phyloP scores from a whole-genome alignment of 1,140 invertebrate species.

The Battus philenor region DNA sequence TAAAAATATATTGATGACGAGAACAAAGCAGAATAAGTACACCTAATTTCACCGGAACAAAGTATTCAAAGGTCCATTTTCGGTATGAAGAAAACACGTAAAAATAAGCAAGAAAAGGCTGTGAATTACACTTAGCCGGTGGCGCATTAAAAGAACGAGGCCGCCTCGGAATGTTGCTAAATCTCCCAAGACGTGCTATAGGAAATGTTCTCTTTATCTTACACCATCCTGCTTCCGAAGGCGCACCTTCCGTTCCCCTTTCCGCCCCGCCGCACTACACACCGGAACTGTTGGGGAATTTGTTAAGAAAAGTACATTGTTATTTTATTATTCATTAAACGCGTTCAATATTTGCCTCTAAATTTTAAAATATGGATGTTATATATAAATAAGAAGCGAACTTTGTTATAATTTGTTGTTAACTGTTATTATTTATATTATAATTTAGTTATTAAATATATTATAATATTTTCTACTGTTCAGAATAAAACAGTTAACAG shows the following conservation, averaged over 20 bases:
- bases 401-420: not conserved
- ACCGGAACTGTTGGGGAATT: constrained; percentile 56
- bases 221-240: constrained; percentile 68
- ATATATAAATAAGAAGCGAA: not conserved
- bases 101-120: constrained; percentile 28
- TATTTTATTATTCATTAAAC: constrained; percentile 13
- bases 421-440: too few species aligned
- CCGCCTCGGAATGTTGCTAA: constrained; percentile 60
- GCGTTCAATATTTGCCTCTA: too few species aligned
- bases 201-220: constrained; percentile 74
- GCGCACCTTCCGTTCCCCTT: constrained; percentile 50
- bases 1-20: too few species aligned
- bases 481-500: too few species aligned
- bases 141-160: constrained; percentile 52
- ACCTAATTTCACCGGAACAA: not conserved
- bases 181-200: constrained; percentile 63
- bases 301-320: constrained; percentile 30
- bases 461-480: too few species aligned
- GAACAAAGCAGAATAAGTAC: constrained; percentile 2
- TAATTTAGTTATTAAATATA: too few species aligned
- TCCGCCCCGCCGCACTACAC: constrained; percentile 51
- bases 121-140: constrained; percentile 28
- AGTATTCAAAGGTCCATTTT: constrained; percentile 25
- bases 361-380: too few species aligned
- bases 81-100: constrained; percentile 22